phyloP scores from a whole-genome alignment of 2,888 invertebrate genomes.

The Abrostola triplasia region DNA sequence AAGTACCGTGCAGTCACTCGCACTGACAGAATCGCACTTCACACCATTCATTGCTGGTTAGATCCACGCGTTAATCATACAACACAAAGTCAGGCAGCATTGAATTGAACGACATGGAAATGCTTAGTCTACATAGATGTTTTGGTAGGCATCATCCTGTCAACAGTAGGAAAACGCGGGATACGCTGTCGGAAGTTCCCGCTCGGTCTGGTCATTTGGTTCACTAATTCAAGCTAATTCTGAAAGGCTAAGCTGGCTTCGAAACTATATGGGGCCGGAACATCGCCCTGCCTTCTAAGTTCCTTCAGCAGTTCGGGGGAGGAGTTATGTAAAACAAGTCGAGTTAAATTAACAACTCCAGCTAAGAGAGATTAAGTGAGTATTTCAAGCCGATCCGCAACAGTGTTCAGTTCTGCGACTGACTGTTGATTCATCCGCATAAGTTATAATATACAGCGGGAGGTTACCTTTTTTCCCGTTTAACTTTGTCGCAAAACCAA shows the following conservation, averaged over 20 bases:
- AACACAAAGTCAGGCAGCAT: slow-evolving; percentile 21
- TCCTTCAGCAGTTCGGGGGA: slow-evolving; percentile 42
- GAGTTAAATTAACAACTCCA: slow-evolving; percentile 54
- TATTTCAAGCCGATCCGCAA: slow-evolving; percentile 31
- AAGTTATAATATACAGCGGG: slow-evolving; percentile 7
- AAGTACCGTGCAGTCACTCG: slow-evolving; percentile 38
- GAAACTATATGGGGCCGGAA: slow-evolving; percentile 44
- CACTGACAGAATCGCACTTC: slow-evolving; percentile 17
- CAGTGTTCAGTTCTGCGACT: slow-evolving; percentile 21
- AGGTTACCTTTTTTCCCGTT: slow-evolving; percentile 15
- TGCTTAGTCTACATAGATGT: slow-evolving; percentile 33
- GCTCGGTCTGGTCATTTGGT: slow-evolving; percentile 71
- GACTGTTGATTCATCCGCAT: slow-evolving; percentile 35
- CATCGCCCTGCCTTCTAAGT: slow-evolving; percentile 31
- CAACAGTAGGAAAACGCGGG: slow-evolving; percentile 72
- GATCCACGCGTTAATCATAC: not conserved
- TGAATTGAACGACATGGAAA: slow-evolving; percentile 45
- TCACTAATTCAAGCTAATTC: slow-evolving; percentile 73
- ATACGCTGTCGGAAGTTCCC: slow-evolving; percentile 60
- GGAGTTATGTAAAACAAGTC: slow-evolving; percentile 54
- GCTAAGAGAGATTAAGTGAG: slow-evolving; percentile 38
- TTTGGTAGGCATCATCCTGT: slow-evolving; percentile 63
- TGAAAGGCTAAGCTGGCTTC: slow-evolving; percentile 59
- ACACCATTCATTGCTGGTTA: slow-evolving; percentile 56
- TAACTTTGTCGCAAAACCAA: not conserved